Base-by-base conservation (phyloP, 2,888 invertebrate species). In the Dichetophora obliterata region DNA sequence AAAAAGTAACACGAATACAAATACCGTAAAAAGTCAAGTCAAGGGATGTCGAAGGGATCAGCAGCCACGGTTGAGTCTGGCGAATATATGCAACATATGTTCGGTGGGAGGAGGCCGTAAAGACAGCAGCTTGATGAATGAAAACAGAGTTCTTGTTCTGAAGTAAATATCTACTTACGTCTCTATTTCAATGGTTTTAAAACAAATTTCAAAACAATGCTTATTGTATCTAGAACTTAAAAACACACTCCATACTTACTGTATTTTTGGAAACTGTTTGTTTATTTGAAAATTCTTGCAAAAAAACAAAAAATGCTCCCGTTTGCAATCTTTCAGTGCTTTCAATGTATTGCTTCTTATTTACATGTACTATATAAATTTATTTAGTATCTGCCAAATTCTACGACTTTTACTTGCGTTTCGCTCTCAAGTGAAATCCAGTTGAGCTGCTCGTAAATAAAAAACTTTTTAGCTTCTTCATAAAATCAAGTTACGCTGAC, bases 91-190 rank as follows among this genome's bases (percentile, higher is more conserved):
- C 70, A 87, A 86, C 86, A 87, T 87, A 87, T 87, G 87, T 83
- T 86, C 83, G 80, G 82, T 86, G 85, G 84, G 85, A 84, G 85
- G 86, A 85, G 85, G 81, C 81, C 83, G 79, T 87, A 87, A 85
- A 85, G 84, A 86, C 83, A 82, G 81, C 83, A 77, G 75, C 69
- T 19, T 37, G 61, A n/a, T 27, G 19, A 3, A 27, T 70, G 37
- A 1, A 59, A 52, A 52, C 19, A 16, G n/a, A 52, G 5, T 52
- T n/a, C 4, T 19, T 52, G 4, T 52, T 16, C 5, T n/a, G 16
- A 19, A 52, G 52, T 16, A 19, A 19, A 54, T 31, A 27, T 27
- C 5, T 14, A 27, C 8, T 14, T 14, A 27, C 8, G 54, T 22
- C 2, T 16, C 11, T 54, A 1, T 50, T 22, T 50, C 24, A 22